phyloP scores from a whole-genome alignment of 1,140 invertebrate genomes.

The Microplitis mediator region DNA sequence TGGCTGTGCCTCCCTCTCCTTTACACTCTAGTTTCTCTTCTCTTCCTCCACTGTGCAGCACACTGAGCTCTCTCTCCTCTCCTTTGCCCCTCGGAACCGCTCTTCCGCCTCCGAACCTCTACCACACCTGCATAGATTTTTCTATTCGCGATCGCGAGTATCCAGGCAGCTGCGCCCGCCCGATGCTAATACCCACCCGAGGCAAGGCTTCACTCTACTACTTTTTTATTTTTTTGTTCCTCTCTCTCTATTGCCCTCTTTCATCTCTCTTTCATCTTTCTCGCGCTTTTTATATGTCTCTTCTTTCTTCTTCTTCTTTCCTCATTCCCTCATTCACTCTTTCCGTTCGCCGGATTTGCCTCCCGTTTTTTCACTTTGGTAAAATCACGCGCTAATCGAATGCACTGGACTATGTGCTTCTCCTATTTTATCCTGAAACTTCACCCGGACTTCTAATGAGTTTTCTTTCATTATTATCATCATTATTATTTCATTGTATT shows the following conservation, averaged over 20 bases:
- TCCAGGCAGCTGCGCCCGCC: constrained; percentile 30
- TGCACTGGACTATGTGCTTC: constrained; percentile 15
- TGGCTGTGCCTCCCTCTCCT: background rate
- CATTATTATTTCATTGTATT: background rate
- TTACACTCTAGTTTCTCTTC: background rate
- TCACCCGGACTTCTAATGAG: background rate
- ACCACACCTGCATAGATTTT: constrained; percentile 39
- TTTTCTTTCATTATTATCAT: background rate
- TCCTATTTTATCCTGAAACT: background rate
- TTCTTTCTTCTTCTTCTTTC: constrained; percentile 8
- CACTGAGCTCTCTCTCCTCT: constrained; percentile 7
- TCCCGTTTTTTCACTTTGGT: constrained; percentile 22
- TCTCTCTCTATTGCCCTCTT: background rate
- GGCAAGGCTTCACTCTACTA: constrained; percentile 3
- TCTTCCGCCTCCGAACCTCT: constrained; percentile 21
- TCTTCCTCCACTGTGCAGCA: background rate
- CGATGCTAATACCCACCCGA: constrained; percentile 19
- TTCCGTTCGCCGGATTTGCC: constrained; percentile 28
- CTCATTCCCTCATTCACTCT: constrained; percentile 23
- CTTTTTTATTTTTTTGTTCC: background rate
- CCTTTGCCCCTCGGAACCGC: background rate
- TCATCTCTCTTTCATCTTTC: background rate
- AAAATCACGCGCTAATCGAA: constrained; percentile 24
- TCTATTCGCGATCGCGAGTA: constrained; percentile 35
- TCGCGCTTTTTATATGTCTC: background rate